Percentiles rank a stretch among this genome's conserved stretches.
Conservation (phyloP, 2,888 invertebrate species). For the Thalpophila matura region DNA sequence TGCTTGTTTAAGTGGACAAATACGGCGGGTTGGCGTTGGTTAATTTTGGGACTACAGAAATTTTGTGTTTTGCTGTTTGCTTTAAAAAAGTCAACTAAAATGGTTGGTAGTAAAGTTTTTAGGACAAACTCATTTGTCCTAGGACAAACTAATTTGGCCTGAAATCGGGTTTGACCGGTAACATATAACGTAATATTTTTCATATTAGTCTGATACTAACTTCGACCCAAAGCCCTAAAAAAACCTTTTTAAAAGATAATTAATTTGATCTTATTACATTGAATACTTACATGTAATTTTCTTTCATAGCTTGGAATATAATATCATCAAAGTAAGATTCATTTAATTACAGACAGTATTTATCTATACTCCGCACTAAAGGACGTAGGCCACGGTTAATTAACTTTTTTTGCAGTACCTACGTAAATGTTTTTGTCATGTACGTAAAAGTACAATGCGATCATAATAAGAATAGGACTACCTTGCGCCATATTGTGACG, state of each 20-base stretch:
- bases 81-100: slow-evolving; percentile 4
- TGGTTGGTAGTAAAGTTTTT: not conserved
- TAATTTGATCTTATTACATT: slow-evolving; percentile 10
- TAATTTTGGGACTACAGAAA: slow-evolving; percentile 31
- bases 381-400: not conserved
- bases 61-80: slow-evolving; percentile 27
- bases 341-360: not conserved
- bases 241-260: slow-evolving; percentile 13
- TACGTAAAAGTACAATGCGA: too few species aligned
- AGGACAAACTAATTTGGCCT: too few species aligned
- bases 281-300: slow-evolving; percentile 11
- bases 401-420: too few species aligned
- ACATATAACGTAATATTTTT: slow-evolving; percentile 28
- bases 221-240: slow-evolving; percentile 1
- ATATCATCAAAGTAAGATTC: not conserved
- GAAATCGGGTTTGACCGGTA: too few species aligned
- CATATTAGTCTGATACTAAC: slow-evolving; percentile 7
- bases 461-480: too few species aligned
- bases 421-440: too few species aligned
- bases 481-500: too few species aligned
- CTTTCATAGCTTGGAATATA: not conserved
- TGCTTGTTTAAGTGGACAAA: slow-evolving; percentile 50
- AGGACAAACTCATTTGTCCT: too few species aligned
- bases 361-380: not conserved
- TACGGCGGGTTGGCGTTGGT: slow-evolving; percentile 34